Percentiles rank a stretch among this genome's conserved stretches.
phyloP scores from a whole-genome alignment of 2,888 invertebrate species.

The Synanthedon tipuliformis region DNA sequence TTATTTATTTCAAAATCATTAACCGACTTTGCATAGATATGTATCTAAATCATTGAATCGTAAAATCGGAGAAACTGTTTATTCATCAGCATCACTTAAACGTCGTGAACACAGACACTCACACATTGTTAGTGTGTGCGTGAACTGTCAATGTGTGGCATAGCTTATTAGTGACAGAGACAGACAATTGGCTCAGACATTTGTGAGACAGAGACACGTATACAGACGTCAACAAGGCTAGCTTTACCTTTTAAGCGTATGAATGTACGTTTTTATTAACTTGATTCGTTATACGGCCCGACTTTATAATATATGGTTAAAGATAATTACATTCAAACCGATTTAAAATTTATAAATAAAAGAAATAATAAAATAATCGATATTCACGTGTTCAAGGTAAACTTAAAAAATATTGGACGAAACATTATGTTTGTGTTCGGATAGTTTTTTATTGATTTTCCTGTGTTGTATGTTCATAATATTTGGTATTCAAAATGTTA shows the following conservation, averaged over 20 bases:
- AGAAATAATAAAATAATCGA: background rate
- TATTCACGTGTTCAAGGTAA: too few species aligned
- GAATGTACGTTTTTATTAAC: constrained; percentile 66
- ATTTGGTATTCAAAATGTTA: too few species aligned
- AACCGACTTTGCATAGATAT: constrained; percentile 60
- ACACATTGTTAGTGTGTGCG: constrained; percentile 21
- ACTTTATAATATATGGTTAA: constrained; percentile 57
- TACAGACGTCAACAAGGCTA: constrained; percentile 57
- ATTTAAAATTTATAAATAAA: background rate
- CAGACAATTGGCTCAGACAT: constrained; percentile 26
- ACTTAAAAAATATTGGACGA: too few species aligned
- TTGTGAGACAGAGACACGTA: constrained; percentile 37
- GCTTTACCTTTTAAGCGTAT: constrained; percentile 61
- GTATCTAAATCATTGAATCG: constrained; percentile 61
- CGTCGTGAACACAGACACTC: constrained; percentile 31
- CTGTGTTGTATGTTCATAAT: background rate
- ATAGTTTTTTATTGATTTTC: background rate
- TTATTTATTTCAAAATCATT: constrained; percentile 42
- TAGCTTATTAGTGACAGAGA: constrained; percentile 61
- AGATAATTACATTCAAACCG: constrained; percentile 38
- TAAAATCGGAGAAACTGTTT: constrained; percentile 68
- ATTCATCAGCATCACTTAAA: constrained; percentile 52
- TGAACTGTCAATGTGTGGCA: constrained; percentile 22
- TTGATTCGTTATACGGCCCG: constrained; percentile 58
- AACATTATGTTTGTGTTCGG: background rate